Percentiles rank a stretch among this genome's conserved stretches.
Conservation (phyloP, 2,113 vertebrate genomes). For the Sebastes fasciatus region DNA sequence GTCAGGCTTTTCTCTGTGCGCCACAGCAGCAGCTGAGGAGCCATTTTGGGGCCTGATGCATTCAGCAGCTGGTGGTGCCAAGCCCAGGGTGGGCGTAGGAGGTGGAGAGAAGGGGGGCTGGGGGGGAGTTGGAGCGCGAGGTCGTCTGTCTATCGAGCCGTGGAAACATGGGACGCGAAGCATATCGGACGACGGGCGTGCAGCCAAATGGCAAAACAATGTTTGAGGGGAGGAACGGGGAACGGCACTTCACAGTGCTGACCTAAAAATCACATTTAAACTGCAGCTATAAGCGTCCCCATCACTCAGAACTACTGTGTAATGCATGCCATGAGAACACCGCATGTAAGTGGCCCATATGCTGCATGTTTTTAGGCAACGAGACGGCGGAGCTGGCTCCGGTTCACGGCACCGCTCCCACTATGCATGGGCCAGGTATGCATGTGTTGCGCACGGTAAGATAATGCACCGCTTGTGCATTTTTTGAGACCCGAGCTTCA, state of each 20-base stretch:
- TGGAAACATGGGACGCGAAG: slow-evolving; percentile 65
- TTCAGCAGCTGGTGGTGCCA: slow-evolving; percentile 80
- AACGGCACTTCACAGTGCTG: slow-evolving; percentile 13
- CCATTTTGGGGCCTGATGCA: slow-evolving; percentile 78
- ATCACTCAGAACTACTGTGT: slow-evolving; percentile 45
- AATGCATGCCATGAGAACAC: slow-evolving; percentile 47
- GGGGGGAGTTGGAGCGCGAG: background rate
- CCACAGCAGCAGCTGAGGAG: slow-evolving; percentile 76
- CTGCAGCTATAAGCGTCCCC: slow-evolving; percentile 35
- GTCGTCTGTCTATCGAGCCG: slow-evolving; percentile 50
- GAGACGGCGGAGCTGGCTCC: slow-evolving; percentile 36
- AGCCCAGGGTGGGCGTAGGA: slow-evolving; percentile 57
- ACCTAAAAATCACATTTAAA: slow-evolving; percentile 55
- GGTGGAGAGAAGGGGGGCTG: background rate
- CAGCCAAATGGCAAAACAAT: slow-evolving; percentile 70
- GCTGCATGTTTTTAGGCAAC: slow-evolving; percentile 39
- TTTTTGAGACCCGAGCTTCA: slow-evolving; percentile 29
- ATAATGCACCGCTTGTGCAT: slow-evolving; percentile 41
- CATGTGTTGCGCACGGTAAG: background rate
- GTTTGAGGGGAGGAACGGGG: background rate
- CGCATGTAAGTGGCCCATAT: slow-evolving; percentile 15
- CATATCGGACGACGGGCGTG: slow-evolving; percentile 61
- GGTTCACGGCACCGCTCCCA: slow-evolving; percentile 36
- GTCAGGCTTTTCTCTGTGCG: slow-evolving; percentile 51
- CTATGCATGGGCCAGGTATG: slow-evolving; percentile 33